A percentile compares a stretch with the other conserved stretches of the same genome.
Conservation (phyloP, 2,888 invertebrate genomes). For the Cephonodes hylas region DNA sequence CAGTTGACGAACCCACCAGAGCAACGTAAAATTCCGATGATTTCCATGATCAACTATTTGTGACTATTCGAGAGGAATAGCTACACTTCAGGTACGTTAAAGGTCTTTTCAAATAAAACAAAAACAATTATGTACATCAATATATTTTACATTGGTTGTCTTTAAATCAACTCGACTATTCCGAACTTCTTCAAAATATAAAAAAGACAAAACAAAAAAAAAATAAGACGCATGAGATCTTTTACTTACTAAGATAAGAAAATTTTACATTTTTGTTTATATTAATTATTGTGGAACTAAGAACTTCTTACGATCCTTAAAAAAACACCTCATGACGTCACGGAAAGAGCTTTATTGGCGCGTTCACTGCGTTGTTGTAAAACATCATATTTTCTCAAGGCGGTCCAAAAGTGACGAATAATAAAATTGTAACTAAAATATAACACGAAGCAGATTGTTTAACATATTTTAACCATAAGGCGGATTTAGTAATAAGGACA, state of each 20-base stretch:
- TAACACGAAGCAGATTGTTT: too few relatives aligned
- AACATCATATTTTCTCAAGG: background rate
- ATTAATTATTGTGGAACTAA: slow-evolving; percentile 77
- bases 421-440: too few relatives aligned
- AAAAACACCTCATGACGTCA: slow-evolving; percentile 43
- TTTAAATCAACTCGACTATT: slow-evolving; percentile 80
- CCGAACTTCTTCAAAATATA: slow-evolving; percentile 80
- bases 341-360: slow-evolving; percentile 54
- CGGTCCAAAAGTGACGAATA: too few relatives aligned
- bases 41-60: too few relatives aligned
- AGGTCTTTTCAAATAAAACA: slow-evolving; percentile 49
- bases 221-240: slow-evolving; percentile 81
- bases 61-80: too few relatives aligned
- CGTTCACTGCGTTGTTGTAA: background rate
- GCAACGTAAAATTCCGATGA: too few relatives aligned
- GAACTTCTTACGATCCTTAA: slow-evolving; percentile 71
- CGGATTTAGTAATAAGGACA: too few relatives aligned
- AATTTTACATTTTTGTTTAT: slow-evolving; percentile 73
- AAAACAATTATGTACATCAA: slow-evolving; percentile 75
- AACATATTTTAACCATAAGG: too few relatives aligned
- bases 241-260: slow-evolving; percentile 80
- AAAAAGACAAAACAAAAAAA: slow-evolving; percentile 81
- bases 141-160: slow-evolving; percentile 81
- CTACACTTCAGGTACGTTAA: background rate
- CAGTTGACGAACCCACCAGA: too few relatives aligned